Base-by-base conservation (phyloP, 2,888 invertebrate species). In the Synanthedon myopaeformis region DNA sequence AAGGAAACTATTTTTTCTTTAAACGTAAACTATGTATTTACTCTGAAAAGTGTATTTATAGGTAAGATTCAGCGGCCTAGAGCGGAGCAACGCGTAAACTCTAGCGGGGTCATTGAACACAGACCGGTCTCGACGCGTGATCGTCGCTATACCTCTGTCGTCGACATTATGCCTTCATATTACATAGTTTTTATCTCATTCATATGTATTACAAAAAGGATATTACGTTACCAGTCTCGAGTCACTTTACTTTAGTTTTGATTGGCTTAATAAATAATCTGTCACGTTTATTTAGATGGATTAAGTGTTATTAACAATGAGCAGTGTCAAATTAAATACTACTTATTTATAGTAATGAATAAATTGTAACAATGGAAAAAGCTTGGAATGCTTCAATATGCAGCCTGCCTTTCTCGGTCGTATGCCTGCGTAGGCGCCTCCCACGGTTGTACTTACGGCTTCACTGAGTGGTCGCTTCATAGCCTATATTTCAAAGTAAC, bases 61-160 rank as follows among this genome's bases (percentile, higher is more conserved):
- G 45, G 45, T 51, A 52, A 54, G 42, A 51, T 52, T 45, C 13
- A 45, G 45, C 54, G 51, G 54, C 55, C 60, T 72, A 70, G 17
- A 17, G 74, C 70, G 67, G 69, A 60, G 66, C 68, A 69, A 67
- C 64, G 65, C 67, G 72, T 65, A 66, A 65, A 64, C 63, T 72
- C 72, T 73, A 73, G 69, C 64, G 67, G 66, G 81, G 77, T 79
- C 76, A 65, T 51, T 68, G 77, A 75, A 81, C 82, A 65, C 63
- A 62, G 76, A 82, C 83, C 83, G 83, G 83, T 83, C 78, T 35
- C 61, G 70, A 66, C 71, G 72, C 72, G 68, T 66, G 74, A 72
- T 69, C 69, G 58, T 63, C 64, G 64, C 71, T 70, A 62, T 64
- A 67, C 66, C 69, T 69, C 70, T 63, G 66, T 61, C 64, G 63